A percentile compares a stretch with the other conserved stretches of the same genome.
These are phyloP conservation scores for Procavia capensis DNA, from an alignment of 2,113 vertebrate genomes.

Conservation along the genomic window DNA sequence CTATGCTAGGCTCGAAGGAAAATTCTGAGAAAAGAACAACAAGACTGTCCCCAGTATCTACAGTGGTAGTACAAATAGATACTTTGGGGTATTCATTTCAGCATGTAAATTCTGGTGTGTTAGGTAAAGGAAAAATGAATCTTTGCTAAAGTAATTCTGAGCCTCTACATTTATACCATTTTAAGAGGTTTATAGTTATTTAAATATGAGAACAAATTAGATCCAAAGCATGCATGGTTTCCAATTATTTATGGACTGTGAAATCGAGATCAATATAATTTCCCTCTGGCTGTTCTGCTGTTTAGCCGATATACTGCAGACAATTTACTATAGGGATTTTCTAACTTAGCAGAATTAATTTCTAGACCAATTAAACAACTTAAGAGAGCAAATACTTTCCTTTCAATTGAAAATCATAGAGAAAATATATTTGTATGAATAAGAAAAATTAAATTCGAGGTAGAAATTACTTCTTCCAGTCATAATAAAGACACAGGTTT, in stretches of 20 bases:
- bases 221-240: not conserved
- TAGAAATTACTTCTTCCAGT: not conserved
- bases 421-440: not conserved
- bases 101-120: not conserved
- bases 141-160: not conserved
- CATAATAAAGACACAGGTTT: not conserved
- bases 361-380: not conserved
- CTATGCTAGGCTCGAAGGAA: not conserved
- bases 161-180: not conserved
- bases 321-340: not conserved
- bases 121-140: slow-evolving; percentile 13
- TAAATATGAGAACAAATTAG: slow-evolving; percentile 11
- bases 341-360: slow-evolving; percentile 50
- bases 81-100: not conserved
- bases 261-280: slow-evolving; percentile 6
- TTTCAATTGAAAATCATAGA: not conserved
- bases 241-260: not conserved
- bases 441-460: not conserved
- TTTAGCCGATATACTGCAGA: not conserved
- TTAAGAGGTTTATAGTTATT: not conserved
- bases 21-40: not conserved
- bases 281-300: not conserved
- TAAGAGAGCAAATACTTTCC: slow-evolving; percentile 21
- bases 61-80: not conserved
- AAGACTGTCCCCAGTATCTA: not conserved